These are phyloP conservation scores for Muschampia plurimacula DNA, from an alignment of 2,888 invertebrate species.

Conservation along the genomic window DNA sequence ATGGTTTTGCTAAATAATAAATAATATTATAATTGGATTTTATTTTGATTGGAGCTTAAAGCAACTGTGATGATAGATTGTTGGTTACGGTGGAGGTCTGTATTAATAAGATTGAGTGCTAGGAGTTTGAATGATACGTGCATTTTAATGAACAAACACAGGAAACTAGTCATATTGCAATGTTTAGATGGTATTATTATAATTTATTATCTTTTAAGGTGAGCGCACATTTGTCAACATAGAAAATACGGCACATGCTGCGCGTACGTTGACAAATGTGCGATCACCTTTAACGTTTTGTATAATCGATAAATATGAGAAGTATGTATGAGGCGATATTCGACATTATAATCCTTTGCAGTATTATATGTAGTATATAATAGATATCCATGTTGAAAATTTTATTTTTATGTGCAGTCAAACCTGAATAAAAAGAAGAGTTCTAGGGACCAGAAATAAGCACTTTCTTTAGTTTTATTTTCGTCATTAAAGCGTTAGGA, in stretches of 20 bases:
- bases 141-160: slow-evolving; percentile 59
- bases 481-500: neutral
- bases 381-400: neutral
- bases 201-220: slow-evolving; percentile 11
- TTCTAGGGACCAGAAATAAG: neutral
- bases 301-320: neutral
- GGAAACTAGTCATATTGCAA: slow-evolving; percentile 67
- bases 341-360: slow-evolving; percentile 30
- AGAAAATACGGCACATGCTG: too few species aligned
- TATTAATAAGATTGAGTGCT: slow-evolving; percentile 41
- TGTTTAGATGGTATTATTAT: slow-evolving; percentile 50
- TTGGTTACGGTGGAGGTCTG: slow-evolving; percentile 22
- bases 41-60: slow-evolving; percentile 41
- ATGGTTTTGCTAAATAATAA: neutral
- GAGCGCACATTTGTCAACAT: too few species aligned
- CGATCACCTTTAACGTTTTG: neutral
- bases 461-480: neutral
- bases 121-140: slow-evolving; percentile 52
- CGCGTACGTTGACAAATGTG: too few species aligned
- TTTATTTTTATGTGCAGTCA: neutral
- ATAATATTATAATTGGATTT: slow-evolving; percentile 11
- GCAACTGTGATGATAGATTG: slow-evolving; percentile 42
- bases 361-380: slow-evolving; percentile 21
- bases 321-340: slow-evolving; percentile 1
- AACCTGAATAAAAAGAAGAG: neutral